phyloP scores from a whole-genome alignment of 2,888 invertebrate genomes.

The Drosophila melanosoma region DNA sequence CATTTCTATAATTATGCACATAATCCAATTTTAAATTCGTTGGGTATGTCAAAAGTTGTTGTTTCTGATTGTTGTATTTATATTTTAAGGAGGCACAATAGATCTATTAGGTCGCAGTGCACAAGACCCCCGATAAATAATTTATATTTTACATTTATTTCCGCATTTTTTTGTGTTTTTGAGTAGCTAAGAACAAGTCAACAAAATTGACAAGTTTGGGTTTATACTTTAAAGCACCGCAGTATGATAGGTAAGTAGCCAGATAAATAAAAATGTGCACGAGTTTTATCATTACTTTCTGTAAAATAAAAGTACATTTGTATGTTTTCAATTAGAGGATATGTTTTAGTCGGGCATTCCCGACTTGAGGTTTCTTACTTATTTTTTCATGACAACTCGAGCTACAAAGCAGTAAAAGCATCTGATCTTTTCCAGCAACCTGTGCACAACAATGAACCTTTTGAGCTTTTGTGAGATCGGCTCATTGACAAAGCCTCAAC shows the following conservation, averaged over 20 bases:
- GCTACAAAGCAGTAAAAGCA: conserved; percentile 1
- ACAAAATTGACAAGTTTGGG: neutral
- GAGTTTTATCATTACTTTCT: neutral
- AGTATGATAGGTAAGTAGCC: neutral
- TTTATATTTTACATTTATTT: neutral
- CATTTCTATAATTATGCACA: neutral
- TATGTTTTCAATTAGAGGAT: neutral
- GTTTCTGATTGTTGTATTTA: neutral
- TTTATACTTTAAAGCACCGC: neutral
- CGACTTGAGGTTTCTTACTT: neutral
- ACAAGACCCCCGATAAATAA: too few species aligned
- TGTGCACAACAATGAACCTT: conserved; percentile 3
- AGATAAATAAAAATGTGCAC: neutral
- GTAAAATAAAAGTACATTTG: neutral
- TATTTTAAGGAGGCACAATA: too few species aligned
- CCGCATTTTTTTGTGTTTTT: too few species aligned
- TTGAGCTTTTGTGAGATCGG: neutral
- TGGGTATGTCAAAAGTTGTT: neutral
- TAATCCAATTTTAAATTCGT: neutral
- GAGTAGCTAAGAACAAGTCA: neutral
- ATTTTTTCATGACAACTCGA: conserved; percentile 2
- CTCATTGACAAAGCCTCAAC: neutral
- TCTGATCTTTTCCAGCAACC: neutral
- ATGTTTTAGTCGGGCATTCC: neutral
- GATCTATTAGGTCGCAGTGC: too few species aligned